phyloP scores from a whole-genome alignment of 1,140 invertebrate species.

The Scaptomyza graminum region DNA sequence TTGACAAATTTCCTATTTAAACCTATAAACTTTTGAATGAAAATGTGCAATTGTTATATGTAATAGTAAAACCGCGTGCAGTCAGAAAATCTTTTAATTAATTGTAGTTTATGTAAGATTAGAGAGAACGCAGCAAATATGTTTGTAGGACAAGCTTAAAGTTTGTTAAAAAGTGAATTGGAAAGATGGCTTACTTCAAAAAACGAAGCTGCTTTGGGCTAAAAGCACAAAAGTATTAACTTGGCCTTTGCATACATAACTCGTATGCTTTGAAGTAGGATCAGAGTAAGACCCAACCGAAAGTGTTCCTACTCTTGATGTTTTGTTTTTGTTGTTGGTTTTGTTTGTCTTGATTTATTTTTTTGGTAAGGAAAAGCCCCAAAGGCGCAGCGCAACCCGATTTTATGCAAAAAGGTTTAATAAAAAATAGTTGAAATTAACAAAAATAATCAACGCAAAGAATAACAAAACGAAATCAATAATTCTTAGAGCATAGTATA shows the following conservation, averaged over 20 bases:
- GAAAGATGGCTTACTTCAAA: constrained; percentile 75
- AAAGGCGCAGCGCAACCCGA: constrained; percentile 73
- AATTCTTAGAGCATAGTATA: constrained; percentile 63
- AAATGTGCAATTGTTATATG: constrained; percentile 74
- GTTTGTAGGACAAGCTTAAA: constrained; percentile 76
- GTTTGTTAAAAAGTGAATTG: constrained; percentile 71
- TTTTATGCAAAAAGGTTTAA: constrained; percentile 52
- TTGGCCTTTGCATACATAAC: constrained; percentile 47
- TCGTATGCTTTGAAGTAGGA: constrained; percentile 46
- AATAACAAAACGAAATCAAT: constrained; percentile 45
- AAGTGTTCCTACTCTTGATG: constrained; percentile 55
- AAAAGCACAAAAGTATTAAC: constrained; percentile 51
- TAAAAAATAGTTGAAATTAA: constrained; percentile 40
- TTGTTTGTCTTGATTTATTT: constrained; percentile 3
- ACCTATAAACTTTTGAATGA: constrained; percentile 74
- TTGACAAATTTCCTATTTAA: constrained; percentile 39
- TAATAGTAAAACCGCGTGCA: constrained; percentile 74
- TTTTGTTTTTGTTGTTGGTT: constrained; percentile 19
- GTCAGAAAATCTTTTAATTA: constrained; percentile 65
- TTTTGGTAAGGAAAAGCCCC: constrained; percentile 54
- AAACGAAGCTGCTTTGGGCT: constrained; percentile 67
- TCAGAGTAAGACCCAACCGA: constrained; percentile 41
- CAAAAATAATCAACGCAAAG: constrained; percentile 49
- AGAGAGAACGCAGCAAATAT: constrained; percentile 66
- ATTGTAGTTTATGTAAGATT: constrained; percentile 54